Conservation (phyloP, 2,888 invertebrate species). For the Cheilosia impressa region DNA sequence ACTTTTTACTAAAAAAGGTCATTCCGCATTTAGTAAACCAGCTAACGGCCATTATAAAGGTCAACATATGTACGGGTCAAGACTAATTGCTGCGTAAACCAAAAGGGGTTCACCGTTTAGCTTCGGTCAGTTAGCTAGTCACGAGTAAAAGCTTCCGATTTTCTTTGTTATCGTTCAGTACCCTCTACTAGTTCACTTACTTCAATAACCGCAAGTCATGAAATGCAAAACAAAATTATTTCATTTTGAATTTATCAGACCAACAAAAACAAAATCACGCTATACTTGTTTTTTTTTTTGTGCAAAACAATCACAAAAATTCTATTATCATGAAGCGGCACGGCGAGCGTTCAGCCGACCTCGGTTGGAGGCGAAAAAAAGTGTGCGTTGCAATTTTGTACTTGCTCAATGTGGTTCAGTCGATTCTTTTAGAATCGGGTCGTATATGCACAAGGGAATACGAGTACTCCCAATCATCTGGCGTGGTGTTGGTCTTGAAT, state of each 20-base stretch:
- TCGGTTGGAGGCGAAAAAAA: background rate
- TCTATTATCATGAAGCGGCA: background rate
- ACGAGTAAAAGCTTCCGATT: no score
- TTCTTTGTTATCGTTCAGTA: no score
- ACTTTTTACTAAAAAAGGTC: no score
- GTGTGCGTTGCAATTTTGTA: slow-evolving; percentile 9
- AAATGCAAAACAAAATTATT: no score
- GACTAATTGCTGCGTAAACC: no score
- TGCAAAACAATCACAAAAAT: slow-evolving; percentile 4
- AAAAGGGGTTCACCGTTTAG: no score
- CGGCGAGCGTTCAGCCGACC: slow-evolving; percentile 1
- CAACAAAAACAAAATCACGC: slow-evolving; percentile 9
- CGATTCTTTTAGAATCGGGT: slow-evolving; percentile 3
- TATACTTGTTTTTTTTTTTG: background rate
- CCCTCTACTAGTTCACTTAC: no score
- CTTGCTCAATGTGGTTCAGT: slow-evolving; percentile 6
- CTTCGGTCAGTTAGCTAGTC: no score
- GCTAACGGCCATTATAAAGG: no score
- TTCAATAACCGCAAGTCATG: no score
- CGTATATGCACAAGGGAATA: background rate
- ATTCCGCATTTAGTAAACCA: no score
- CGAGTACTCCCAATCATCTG: slow-evolving; percentile 15
- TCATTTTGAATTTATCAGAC: background rate
- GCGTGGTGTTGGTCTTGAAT: slow-evolving; percentile 22
- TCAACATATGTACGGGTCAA: no score